Percentiles rank a stretch among this genome's conserved stretches.
Conservation (phyloP, 2,888 invertebrate species). For the Cheilosia impressa region DNA sequence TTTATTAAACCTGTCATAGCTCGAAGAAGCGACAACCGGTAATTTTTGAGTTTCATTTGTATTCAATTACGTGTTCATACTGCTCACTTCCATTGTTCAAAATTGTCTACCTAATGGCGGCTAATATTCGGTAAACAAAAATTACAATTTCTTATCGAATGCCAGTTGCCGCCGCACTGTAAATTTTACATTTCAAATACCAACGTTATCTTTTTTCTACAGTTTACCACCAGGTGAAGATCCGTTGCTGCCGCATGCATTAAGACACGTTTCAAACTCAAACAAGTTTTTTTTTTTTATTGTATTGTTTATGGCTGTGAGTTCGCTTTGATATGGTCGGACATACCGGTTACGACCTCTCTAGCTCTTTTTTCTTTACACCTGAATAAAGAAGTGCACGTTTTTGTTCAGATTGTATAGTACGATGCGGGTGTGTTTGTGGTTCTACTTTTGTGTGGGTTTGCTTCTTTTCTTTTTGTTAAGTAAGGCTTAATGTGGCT, state of each 20-base stretch:
- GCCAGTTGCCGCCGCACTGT: not conserved
- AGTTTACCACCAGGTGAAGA: slow-evolving; percentile 35
- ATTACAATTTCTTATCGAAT: no score
- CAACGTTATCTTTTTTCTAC: not conserved
- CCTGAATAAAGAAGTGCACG: slow-evolving; percentile 47
- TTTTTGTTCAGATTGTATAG: not conserved
- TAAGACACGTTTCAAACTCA: slow-evolving; percentile 43
- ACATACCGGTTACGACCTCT: slow-evolving; percentile 21
- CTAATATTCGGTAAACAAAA: no score
- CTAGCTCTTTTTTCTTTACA: slow-evolving; percentile 25
- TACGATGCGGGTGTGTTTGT: slow-evolving; percentile 16
- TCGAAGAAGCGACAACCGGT: no score
- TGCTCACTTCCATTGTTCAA: no score
- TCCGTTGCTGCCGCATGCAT: slow-evolving; percentile 8
- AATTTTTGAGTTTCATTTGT: no score
- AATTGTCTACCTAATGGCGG: no score
- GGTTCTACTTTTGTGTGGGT: slow-evolving; percentile 10
- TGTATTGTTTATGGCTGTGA: not conserved
- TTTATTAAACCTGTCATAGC: no score
- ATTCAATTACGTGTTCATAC: no score
- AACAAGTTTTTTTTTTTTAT: slow-evolving; percentile 35
- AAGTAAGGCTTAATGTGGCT: slow-evolving; percentile 18
- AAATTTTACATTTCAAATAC: not conserved
- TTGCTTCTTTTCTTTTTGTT: not conserved
- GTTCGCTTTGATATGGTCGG: not conserved